Percentiles rank a stretch among this genome's conserved stretches.
Evolutionary conservation across 2,888 invertebrate genomes (phyloP).

Genomic region (Rotaria macrura): DNA sequence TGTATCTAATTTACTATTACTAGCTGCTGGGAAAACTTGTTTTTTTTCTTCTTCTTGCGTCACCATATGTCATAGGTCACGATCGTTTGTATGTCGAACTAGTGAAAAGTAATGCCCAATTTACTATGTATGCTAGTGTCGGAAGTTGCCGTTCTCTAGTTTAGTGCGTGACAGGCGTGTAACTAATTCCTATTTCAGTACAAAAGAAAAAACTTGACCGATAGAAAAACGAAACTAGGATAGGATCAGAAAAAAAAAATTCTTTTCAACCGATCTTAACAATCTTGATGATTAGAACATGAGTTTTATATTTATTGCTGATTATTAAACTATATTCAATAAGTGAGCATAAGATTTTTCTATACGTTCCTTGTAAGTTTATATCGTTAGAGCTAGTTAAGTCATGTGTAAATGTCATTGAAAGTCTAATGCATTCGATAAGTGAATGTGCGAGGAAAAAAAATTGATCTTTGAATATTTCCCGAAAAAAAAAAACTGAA

Average conservation of each 20-base stretch:
- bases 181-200: neutral
- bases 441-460: neutral
- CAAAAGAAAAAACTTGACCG: neutral
- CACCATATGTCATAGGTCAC: constrained; percentile 1
- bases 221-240: neutral
- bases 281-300: neutral
- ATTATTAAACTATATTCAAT: neutral
- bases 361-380: neutral
- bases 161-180: neutral
- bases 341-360: neutral
- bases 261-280: neutral
- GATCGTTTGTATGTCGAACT: neutral
- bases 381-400: neutral
- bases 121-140: neutral
- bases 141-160: neutral
- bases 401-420: neutral
- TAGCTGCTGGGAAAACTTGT: constrained; percentile 6
- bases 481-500: too few relatives aligned
- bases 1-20: neutral
- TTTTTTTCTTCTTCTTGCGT: neutral
- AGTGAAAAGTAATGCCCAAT: neutral
- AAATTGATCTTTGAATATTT: neutral
- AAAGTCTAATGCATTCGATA: neutral
- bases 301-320: neutral
- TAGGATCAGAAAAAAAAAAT: neutral